Base-by-base conservation (phyloP, 2,113 vertebrate genomes). In the Suricata suricatta region DNA sequence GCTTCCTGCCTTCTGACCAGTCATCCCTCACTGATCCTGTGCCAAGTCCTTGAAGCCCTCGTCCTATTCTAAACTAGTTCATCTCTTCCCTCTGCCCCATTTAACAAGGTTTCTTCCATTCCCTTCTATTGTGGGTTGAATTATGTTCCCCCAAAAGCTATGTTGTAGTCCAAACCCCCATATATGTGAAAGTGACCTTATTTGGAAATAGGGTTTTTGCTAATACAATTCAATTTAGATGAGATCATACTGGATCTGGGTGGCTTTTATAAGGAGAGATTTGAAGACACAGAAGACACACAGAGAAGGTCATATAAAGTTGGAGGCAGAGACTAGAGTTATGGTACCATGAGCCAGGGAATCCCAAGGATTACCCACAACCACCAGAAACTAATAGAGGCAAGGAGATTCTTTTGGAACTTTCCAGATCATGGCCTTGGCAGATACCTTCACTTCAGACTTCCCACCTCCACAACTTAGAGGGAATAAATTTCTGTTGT, bases 141-240 rank as follows among this genome's bases (percentile, higher is more conserved):
- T 57, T 89, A 16, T 21, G 35, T 38, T 47, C 23, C 54, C 57
- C 14, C 44, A 44, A 80, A 76, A 87, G 33, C 57, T 60, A 83
- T 52, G 27, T 41, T 90, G n/a, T 69, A 60, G 11, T 71, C 33
- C 60, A 41, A 79, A 21, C 13, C 29, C 29, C 63, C 3, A 6
- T n/a, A 33, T 72, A 60, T 84, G 35, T 72, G 82, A 94, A 85
- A 66, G 14, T 81, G 33, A 57, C 71, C 74, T 90, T 85, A 77
- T 92, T 94, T 89, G 54, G 64, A 97, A 92, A 96, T 50, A 74
- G 6, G 17, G 25, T 29, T 54, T 79, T 57, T 81, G 64, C 21
- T 88, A 35, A 92, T 35, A 23, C 60, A 88, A 44, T 85, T 72
- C 89, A 80, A 50, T 50, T 47, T 25, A 93, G 33, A 76, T 85